These are phyloP conservation scores for Glyptemys insculpta DNA, from an alignment of 2,797 vertebrate genomes.

Conservation along the genomic window DNA sequence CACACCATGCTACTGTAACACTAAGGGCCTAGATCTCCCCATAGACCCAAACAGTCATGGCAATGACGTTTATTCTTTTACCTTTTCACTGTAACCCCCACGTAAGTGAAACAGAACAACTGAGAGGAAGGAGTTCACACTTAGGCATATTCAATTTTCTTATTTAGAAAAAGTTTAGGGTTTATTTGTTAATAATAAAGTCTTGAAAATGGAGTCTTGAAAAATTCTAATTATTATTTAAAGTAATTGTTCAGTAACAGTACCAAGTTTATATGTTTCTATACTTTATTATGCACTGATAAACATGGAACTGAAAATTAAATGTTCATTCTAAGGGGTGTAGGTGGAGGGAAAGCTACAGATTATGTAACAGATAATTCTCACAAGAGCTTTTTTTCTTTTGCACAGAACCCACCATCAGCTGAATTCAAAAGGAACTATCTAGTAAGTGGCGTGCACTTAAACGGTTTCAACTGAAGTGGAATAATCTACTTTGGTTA, in stretches of 20 bases:
- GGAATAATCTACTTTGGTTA: background rate
- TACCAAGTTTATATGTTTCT: background rate
- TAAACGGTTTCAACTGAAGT: background rate
- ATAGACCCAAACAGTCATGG: background rate
- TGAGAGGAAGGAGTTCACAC: background rate
- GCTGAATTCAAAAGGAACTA: background rate
- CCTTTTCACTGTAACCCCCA: background rate
- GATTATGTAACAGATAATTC: background rate
- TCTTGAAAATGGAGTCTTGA: background rate
- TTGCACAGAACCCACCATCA: fast-evolving
- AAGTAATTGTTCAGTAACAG: background rate
- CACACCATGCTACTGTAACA: background rate
- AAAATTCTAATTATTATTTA: background rate
- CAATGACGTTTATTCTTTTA: background rate
- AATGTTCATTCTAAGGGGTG: background rate
- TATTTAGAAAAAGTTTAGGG: background rate
- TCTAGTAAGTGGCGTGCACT: background rate
- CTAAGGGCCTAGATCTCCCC: background rate
- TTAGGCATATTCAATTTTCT: background rate
- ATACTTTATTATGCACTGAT: background rate
- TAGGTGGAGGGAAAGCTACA: background rate
- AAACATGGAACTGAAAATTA: background rate
- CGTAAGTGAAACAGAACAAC: background rate
- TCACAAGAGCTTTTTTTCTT: background rate
- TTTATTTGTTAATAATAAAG: background rate